These are phyloP conservation scores for Halictus ligatus DNA, from an alignment of 2,888 invertebrate genomes.

Conservation along the genomic window DNA sequence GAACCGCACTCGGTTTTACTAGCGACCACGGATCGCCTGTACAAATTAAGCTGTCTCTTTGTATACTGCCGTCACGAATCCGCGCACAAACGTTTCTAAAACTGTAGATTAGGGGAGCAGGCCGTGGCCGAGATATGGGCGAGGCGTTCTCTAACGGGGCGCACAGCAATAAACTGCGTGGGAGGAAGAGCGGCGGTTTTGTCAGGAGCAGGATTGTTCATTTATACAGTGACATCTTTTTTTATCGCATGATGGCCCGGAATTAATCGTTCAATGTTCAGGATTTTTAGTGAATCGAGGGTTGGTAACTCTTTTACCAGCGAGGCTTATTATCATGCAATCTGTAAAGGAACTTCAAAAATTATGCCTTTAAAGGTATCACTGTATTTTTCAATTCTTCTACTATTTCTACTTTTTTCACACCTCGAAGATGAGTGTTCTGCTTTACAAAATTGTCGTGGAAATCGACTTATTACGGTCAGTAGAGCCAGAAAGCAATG, in stretches of 20 bases:
- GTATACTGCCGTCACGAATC: slow-evolving; percentile 64
- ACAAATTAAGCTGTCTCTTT: slow-evolving; percentile 44
- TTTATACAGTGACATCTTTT: background rate
- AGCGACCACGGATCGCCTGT: slow-evolving; percentile 19
- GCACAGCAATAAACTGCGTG: background rate
- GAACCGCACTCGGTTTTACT: slow-evolving; percentile 32
- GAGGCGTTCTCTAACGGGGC: background rate
- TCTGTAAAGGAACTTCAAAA: background rate
- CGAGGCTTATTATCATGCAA: background rate
- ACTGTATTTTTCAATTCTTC: too few relatives aligned
- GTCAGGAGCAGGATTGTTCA: background rate
- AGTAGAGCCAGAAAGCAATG: too few relatives aligned
- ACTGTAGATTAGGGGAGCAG: background rate
- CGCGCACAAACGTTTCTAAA: slow-evolving; percentile 59
- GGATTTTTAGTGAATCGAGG: background rate
- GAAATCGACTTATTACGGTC: too few relatives aligned
- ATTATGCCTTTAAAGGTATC: background rate
- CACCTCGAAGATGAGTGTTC: too few relatives aligned
- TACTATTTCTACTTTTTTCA: too few relatives aligned
- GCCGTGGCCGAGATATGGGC: background rate
- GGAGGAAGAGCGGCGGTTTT: background rate
- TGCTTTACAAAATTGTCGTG: too few relatives aligned
- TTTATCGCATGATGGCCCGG: background rate
- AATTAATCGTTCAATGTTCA: background rate
- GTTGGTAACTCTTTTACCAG: background rate